These are phyloP conservation scores for Gavia stellata DNA, from an alignment of 2,113 vertebrate species.

Conservation along the genomic window DNA sequence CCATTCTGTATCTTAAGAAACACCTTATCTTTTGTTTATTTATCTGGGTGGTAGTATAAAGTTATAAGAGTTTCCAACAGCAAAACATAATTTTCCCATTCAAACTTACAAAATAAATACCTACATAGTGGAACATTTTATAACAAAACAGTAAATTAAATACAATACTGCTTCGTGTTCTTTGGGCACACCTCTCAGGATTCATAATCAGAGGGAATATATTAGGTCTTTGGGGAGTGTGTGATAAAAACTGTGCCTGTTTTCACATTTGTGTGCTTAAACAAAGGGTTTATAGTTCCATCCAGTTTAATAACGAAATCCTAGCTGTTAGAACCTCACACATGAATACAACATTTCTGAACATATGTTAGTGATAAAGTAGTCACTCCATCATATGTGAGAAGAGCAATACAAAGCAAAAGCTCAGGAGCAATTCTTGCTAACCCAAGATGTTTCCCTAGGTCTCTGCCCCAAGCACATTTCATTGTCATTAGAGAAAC, in stretches of 20 bases:
- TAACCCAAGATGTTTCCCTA: not conserved
- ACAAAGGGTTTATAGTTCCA: not conserved
- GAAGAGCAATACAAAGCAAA: not conserved
- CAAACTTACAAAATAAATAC: not conserved
- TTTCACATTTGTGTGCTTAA: not conserved
- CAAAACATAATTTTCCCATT: not conserved
- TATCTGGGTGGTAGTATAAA: not conserved
- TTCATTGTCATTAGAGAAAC: not conserved
- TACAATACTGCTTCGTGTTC: not conserved
- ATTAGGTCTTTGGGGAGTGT: not conserved
- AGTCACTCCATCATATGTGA: not conserved
- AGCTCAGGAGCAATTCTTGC: not conserved
- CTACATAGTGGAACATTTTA: not conserved
- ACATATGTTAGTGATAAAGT: not conserved
- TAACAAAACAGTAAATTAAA: not conserved
- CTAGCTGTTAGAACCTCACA: not conserved
- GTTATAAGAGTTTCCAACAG: not conserved
- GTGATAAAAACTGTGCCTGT: not conserved
- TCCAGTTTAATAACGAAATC: not conserved
- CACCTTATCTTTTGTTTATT: not conserved
- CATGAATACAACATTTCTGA: not conserved
- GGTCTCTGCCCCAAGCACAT: not conserved
- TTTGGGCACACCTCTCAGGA: not conserved
- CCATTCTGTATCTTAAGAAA: not conserved
- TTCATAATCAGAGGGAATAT: not conserved